phyloP scores from a whole-genome alignment of 2,797 vertebrate genomes.

The Rousettus madagascariensis region DNA sequence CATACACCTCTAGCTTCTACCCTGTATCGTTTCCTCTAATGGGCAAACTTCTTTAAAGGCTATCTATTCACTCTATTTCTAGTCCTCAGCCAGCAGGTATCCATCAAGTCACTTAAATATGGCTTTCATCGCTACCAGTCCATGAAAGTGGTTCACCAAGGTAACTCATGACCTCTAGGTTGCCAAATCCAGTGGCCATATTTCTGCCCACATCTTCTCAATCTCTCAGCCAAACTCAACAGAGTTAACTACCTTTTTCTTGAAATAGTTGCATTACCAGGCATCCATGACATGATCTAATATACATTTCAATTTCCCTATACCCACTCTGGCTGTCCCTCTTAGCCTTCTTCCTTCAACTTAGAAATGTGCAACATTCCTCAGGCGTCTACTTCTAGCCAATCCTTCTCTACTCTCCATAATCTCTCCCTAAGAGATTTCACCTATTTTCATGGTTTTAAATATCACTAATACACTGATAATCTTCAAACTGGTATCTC shows the following conservation, averaged over 20 bases:
- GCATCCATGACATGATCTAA: background rate
- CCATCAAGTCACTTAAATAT: background rate
- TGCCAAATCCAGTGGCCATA: background rate
- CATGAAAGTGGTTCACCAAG: background rate
- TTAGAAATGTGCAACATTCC: background rate
- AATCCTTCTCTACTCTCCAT: background rate
- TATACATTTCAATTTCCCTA: background rate
- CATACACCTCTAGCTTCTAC: background rate
- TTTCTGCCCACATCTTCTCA: constrained; percentile 7
- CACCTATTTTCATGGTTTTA: background rate
- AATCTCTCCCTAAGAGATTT: constrained; percentile 33
- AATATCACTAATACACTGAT: background rate
- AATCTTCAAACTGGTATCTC: constrained; percentile 18
- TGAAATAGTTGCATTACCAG: background rate
- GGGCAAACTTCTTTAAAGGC: background rate
- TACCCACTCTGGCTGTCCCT: background rate
- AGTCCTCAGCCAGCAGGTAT: background rate
- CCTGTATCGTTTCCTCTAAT: background rate
- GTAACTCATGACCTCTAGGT: background rate
- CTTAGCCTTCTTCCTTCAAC: background rate
- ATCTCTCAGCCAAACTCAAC: background rate
- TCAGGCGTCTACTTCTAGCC: background rate
- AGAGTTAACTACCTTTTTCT: background rate
- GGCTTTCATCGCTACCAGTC: background rate
- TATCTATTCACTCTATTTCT: background rate